These are phyloP conservation scores for Pyrgus malvae DNA, from an alignment of 2,888 invertebrate genomes.

Conservation along the genomic window DNA sequence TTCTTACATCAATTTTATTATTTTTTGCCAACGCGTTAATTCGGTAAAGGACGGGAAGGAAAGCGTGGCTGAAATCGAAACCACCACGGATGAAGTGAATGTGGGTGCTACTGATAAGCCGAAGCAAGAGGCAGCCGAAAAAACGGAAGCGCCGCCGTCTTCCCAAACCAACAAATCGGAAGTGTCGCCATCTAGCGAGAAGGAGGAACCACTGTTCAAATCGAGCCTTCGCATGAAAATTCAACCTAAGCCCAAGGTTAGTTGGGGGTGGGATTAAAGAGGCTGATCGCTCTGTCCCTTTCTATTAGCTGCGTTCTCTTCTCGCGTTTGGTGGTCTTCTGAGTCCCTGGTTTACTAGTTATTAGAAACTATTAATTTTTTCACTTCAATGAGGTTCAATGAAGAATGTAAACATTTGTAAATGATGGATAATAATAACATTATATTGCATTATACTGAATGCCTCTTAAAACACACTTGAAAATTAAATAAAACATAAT, in stretches of 20 bases:
- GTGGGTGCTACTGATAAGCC: constrained; percentile 60
- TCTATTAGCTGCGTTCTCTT: constrained; percentile 63
- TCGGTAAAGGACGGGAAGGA: constrained; percentile 66
- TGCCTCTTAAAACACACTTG: too few relatives aligned
- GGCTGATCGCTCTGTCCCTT: constrained; percentile 49
- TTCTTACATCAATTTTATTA: constrained; percentile 41
- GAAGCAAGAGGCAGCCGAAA: constrained; percentile 40
- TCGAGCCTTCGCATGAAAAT: constrained; percentile 70
- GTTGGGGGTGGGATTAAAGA: constrained; percentile 47
- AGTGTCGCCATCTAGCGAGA: constrained; percentile 60
- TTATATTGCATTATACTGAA: too few relatives aligned
- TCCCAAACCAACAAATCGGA: constrained; percentile 43
- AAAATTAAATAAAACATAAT: too few relatives aligned
- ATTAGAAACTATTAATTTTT: constrained; percentile 10
- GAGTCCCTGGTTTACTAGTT: constrained; percentile 37
- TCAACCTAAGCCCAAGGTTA: constrained; percentile 70
- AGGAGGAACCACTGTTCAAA: constrained; percentile 75
- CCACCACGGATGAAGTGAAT: constrained; percentile 74
- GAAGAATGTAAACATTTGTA: too few relatives aligned
- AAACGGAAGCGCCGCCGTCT: constrained; percentile 51
- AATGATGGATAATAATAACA: background rate
- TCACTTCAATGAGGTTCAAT: constrained; percentile 23
- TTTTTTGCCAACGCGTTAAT: constrained; percentile 75
- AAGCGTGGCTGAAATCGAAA: constrained; percentile 74
- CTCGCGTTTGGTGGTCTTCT: constrained; percentile 45